phyloP scores from a whole-genome alignment of 2,797 vertebrate genomes.

The Spizella passerina region DNA sequence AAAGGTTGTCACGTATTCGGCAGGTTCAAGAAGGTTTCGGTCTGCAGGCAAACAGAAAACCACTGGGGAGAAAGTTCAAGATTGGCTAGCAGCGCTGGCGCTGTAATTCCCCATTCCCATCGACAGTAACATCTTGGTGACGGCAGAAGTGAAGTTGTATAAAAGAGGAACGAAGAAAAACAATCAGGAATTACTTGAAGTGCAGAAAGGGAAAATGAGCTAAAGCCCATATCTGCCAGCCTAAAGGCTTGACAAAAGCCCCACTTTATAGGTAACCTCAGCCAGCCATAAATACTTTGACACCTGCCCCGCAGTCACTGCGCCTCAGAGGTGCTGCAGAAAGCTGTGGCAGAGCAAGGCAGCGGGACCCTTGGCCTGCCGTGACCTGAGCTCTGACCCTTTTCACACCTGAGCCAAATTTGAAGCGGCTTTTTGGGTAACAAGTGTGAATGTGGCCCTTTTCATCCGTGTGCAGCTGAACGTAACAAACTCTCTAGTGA shows the following conservation, averaged over 20 bases:
- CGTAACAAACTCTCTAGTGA: not conserved
- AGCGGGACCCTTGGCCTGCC: not conserved
- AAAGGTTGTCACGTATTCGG: fast-evolving
- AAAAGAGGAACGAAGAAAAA: not conserved
- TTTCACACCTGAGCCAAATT: not conserved
- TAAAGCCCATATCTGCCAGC: fast-evolving
- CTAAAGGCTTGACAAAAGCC: not conserved
- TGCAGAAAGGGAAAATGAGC: not conserved
- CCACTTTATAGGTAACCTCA: not conserved
- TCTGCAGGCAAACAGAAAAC: not conserved
- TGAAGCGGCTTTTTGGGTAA: not conserved
- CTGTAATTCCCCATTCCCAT: not conserved
- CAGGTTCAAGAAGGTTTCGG: not conserved
- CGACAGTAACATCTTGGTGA: fast-evolving
- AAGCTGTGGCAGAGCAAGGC: not conserved
- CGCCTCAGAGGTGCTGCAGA: not conserved
- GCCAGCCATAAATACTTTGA: not conserved
- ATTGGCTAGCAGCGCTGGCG: not conserved
- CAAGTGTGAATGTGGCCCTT: not conserved
- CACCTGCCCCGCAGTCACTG: fast-evolving
- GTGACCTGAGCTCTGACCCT: not conserved
- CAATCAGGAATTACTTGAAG: not conserved
- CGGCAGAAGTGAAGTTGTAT: not conserved
- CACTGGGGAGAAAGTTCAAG: not conserved
- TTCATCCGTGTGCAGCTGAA: not conserved